Conservation (phyloP, 23 tunicate species). For the Ciona savignyi region DNA sequence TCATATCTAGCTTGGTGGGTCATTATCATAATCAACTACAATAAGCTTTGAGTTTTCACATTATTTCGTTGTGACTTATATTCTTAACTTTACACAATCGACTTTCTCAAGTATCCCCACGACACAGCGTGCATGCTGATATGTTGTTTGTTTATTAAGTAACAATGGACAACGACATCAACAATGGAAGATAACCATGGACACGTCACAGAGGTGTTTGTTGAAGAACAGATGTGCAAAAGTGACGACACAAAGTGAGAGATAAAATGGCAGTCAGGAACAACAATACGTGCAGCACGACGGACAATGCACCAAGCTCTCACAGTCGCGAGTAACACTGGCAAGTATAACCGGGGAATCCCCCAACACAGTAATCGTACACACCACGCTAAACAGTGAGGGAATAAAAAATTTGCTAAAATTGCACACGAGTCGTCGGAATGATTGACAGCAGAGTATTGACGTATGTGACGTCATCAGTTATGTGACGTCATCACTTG, state of each 20-base stretch:
- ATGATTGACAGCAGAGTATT: too few species aligned
- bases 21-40: too few species aligned
- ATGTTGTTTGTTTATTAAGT: background rate
- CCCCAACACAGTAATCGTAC: too few species aligned
- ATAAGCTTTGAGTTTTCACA: too few species aligned
- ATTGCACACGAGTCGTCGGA: background rate
- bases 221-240: background rate
- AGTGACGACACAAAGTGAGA: background rate
- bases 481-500: conserved; percentile 7
- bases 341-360: background rate
- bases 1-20: too few species aligned
- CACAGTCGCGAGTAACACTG: background rate
- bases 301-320: background rate
- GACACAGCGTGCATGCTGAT: too few species aligned
- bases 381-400: background rate
- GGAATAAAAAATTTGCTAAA: background rate
- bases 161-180: background rate
- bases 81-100: too few species aligned
- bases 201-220: background rate
- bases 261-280: background rate
- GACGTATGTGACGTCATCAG: too few species aligned
- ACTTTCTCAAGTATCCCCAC: too few species aligned
- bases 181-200: background rate
- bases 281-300: background rate
- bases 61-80: too few species aligned